Evolutionary conservation across 2,113 vertebrate species (phyloP), one percentile per base, ranked within the genome.

Genomic region (Cyanocitta stelleri): DNA sequence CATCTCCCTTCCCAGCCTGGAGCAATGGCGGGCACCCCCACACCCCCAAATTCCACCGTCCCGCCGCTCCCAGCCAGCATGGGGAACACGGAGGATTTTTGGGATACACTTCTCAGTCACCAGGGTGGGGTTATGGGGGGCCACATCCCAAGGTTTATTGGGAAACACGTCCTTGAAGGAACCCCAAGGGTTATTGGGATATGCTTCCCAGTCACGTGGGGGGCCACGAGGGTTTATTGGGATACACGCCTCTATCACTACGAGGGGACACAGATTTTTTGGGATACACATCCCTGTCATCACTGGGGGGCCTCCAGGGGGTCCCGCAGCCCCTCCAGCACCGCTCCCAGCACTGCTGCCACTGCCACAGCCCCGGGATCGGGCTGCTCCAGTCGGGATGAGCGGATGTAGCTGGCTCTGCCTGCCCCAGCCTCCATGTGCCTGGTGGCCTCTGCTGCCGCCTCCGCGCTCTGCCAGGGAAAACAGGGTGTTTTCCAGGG

Each of bases 391-490:
- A 99, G 95, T 7, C 74, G 93, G 4, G 98, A 97, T 0, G 98
- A 98, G 10, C 98, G 97, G 90, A 99, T 98, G 80, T 99, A 99
- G 92, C 99, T 99, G 90, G 99, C 99, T 71, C 99, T 97, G n/a
- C 99, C 99, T 0, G 98, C 99, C 29, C 91, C 98, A 0, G 99
- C 99, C 23, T 97, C 97, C 96, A 99, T 99, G 82, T 97, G 30
- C 81, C 95, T 98, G 21, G 99, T 99, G 30, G 98, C 98, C 73
- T 99, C 98, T 0, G 99, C 99, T 1, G 99, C 99, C 0, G 56
- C 95, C 49, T 98, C 94, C 0, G 99, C 99, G 35, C 96, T 98
- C 99, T 99, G 94, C 48, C 78, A 2, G 49, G 55, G 21, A 54
- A 41, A 83, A 54, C 13, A 0, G 6, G 33, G 27, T 14, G 55